Base-by-base conservation (phyloP, 37 sponge, comb jelly and placozoan species). In the Ephydatia muelleri region DNA sequence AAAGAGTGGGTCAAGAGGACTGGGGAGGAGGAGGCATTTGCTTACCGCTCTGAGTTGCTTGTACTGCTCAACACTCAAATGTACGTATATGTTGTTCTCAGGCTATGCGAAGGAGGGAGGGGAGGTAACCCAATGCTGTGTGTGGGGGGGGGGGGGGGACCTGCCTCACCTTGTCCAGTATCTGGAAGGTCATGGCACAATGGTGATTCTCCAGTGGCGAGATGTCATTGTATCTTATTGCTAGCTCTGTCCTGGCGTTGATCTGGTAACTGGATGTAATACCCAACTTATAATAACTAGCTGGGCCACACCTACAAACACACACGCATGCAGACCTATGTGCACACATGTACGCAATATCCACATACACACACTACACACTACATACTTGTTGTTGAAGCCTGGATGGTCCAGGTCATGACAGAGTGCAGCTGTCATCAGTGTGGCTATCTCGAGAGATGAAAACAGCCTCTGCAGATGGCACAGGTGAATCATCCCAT, bases 381-480 rank as follows among this genome's bases (percentile, higher is more conserved):
- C n/a, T 26, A 65, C 90, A 82, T 38, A 95, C 96, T 83, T 80
- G 79, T 95, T 95, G 38, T 84, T 95, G 80, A 85, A 93, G 35
- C 96, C 96, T 19, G 96, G 96, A 67, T 95, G 96, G 68, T 95
- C 96, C n/a, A 95, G 82, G 78, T 95, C 96, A 67, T 95, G 96
- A 70, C 96, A 95, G 12, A 93, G 76, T 40, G 86, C 76, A n/a
- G 91, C 70, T 0, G 91, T 93, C 28, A 95, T 72, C 6, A 95
- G 84, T 4, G 76, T 80, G 11, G 80, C 85, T 27, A 93, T 21
- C 30, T 95, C 96, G 39, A 85, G 38, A 0, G 78, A 76, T 47
- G 80, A 83, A 34, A 93, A 65, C 66, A 75, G 49, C 14, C 49
- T 29, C 37, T 79, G 67, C 37, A 95, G 87, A 71, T 88, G 69